Conservation (phyloP, 2,113 vertebrate genomes). For the Microcebus tavaratra region DNA sequence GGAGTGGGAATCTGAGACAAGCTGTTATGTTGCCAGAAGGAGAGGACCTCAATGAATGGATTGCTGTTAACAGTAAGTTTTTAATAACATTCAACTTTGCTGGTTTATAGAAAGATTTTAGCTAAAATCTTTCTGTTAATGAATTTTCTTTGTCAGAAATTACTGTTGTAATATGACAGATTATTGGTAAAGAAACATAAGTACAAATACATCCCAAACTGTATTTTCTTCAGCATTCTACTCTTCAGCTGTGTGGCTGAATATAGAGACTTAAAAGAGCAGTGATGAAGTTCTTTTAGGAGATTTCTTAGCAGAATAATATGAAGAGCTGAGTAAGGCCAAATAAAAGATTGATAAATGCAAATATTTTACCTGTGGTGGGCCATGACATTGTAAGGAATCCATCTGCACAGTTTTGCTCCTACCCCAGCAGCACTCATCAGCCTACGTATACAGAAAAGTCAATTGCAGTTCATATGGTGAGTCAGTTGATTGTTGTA, state of each 20-base stretch:
- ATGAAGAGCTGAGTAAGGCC: neutral
- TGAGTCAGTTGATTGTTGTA: neutral
- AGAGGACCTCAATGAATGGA: conserved; percentile 98
- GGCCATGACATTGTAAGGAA: neutral
- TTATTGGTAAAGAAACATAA: neutral
- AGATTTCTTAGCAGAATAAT: neutral
- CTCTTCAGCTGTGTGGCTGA: neutral
- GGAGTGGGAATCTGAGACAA: conserved; percentile 95
- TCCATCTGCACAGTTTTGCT: neutral
- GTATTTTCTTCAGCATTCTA: neutral
- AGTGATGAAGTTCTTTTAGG: neutral
- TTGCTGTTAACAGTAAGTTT: conserved; percentile 96
- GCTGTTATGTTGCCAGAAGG: conserved; percentile 97
- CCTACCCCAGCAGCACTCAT: neutral
- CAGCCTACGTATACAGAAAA: neutral
- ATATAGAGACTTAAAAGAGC: neutral
- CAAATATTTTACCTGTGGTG: neutral
- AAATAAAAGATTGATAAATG: conserved; percentile 6
- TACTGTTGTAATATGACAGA: neutral
- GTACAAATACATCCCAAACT: neutral
- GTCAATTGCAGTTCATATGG: neutral
- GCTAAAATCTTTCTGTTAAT: conserved; percentile 16
- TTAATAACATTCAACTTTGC: neutral
- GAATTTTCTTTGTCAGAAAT: conserved; percentile 5
- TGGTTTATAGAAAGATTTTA: conserved; percentile 22